Base-by-base conservation (phyloP, 2,888 invertebrate species). In the Perithous albicinctus region DNA sequence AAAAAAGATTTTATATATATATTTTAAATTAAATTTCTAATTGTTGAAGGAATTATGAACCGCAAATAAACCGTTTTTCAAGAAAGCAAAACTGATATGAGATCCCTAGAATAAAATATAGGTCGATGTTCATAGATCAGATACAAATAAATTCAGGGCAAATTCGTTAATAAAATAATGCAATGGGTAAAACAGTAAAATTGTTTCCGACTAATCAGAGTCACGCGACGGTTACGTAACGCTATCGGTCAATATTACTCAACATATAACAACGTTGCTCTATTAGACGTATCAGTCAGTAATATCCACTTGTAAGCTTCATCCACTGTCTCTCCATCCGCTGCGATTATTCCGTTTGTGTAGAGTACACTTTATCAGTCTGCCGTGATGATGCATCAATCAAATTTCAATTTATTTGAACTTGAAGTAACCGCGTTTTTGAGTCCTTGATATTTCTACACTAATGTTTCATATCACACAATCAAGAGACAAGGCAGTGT, bases 221-320 rank as follows among this genome's bases (percentile, higher is more conserved):
- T 54, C 26, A 54, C 26, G 54, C 54, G n/a, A 54, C 23, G 54
- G 4, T 54, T 54, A 54, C 29, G 23, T 54, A 54, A 54, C 54
- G 0, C 10, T 29, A 54, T 29, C n/a, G 51, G 8, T 26, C 51
- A 54, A 54, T 23, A 23, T 54, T 26, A 23, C 51, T 26, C 51
- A 23, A 54, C 51, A 1, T 18, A 48, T 23, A 23, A 23, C 23
- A 54, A 54, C 54, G 12, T 54, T 26, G 26, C 23, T 54, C 29
- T 10, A 54, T 54, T n/a, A 26, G 54, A 5, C 12, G 23, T n/a
- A 54, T 54, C 54, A 29, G 26, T 23, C n/a, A 26, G 29, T 54
- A 4, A n/a, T 5, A 23, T 51, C 43, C 18, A 43, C n/a, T 26
- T 38, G 26, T 69, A 18, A 35, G 38, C 15, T 35, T 32, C 38